Evolutionary conservation across 2,797 vertebrate species (phyloP).

Genomic region (Pangasius larnaudii): DNA sequence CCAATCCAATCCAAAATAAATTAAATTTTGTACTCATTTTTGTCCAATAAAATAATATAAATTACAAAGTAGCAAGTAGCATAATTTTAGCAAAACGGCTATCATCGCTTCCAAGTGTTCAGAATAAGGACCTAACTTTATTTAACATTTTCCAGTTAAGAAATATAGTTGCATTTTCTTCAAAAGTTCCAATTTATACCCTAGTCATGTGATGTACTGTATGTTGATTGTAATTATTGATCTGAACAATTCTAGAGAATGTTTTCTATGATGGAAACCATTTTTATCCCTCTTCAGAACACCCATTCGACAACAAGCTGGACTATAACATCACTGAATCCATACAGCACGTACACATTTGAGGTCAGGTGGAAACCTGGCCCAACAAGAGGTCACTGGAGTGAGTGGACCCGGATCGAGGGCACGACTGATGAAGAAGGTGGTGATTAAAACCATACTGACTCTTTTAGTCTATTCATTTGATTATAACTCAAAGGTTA

Average conservation of each 20-base stretch:
- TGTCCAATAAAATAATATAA: background rate
- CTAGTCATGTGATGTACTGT: background rate
- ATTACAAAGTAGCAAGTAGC: background rate
- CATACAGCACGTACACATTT: constrained; percentile 81
- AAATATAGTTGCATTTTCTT: background rate
- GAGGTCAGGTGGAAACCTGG: constrained; percentile 80
- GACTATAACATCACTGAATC: constrained; percentile 74
- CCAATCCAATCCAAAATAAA: background rate
- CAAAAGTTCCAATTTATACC: background rate
- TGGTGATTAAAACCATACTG: constrained; percentile 56
- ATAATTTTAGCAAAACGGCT: background rate
- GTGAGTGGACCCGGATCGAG: constrained; percentile 75
- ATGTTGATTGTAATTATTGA: background rate
- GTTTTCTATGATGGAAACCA: background rate
- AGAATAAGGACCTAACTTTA: background rate
- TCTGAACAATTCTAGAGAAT: background rate
- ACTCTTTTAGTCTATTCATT: background rate
- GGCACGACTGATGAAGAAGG: constrained; percentile 82
- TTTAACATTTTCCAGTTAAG: background rate
- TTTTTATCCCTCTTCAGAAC: constrained; percentile 41
- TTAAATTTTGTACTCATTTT: background rate
- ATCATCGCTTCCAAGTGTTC: background rate
- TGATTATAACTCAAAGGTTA: background rate
- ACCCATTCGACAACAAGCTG: constrained; percentile 4
- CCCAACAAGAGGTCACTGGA: constrained; percentile 79